Evolutionary conservation across 1,140 invertebrate genomes (phyloP), one percentile per base, ranked within the genome.

Genomic region (Drosophila rufa): DNA sequence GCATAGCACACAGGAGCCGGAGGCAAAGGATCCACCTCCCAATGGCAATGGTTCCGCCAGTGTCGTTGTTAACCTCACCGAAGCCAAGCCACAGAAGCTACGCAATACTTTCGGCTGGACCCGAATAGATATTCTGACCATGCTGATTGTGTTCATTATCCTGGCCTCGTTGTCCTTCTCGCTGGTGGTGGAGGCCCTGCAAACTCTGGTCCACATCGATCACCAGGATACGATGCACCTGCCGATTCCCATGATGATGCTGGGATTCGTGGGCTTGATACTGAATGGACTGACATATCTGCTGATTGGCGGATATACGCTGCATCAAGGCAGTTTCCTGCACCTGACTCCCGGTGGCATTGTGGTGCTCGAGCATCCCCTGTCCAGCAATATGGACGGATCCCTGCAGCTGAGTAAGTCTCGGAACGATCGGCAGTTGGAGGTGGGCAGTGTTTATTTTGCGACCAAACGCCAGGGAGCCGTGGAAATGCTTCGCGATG

Each of bases 91-190:
- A 22, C 94, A 94, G 25, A 95, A 95, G 62, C 94, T 98, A 65
- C 95, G 95, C 47, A 98, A 98, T 91, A 98, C 97, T 0, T 98
- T 98, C 75, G 97, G 97, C 2, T 98, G 97, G 97, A 96, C 97
- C 1, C 94, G 97, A 57, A 96, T 98, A 27, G 97, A 98, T 81
- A 96, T 98, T 1, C 93, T 98, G 6, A 96, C 96, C 47, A 96
- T 96, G 93, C 93, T 97, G 12, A 95, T 96, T n/a, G 97, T 96
- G 43, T 97, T 96, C 89, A 95, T 97, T 15, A 96, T 98, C 69
- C 94, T 98, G 60, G 95, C 95, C 2, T 97, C 97, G 0, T 95
- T 98, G 36, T 96, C 96, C 48, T 97, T 98, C 80, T 97, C 97
- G 0, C 92, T 98, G 12, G 85, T 97, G 2, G 95, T 98, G 1